Conservation (phyloP, 2,888 invertebrate genomes). For the Aleiodes testaceus region DNA sequence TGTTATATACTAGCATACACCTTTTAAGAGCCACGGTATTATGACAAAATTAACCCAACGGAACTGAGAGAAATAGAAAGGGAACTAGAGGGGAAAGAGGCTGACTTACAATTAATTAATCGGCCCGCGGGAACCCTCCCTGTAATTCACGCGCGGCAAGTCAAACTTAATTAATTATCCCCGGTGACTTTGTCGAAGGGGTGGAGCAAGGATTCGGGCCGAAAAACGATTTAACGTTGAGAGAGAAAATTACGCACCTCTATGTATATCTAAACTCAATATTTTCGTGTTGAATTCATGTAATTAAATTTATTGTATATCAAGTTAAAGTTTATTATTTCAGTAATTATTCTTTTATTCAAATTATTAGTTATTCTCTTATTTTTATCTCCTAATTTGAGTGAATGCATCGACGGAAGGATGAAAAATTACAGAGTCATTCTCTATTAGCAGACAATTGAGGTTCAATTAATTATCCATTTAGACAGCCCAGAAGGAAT, state of each 20-base stretch:
- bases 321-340: too few relatives aligned
- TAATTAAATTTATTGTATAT: not conserved
- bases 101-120: conserved; percentile 71
- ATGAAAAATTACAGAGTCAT: conserved; percentile 28
- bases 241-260: conserved; percentile 4
- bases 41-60: conserved; percentile 48
- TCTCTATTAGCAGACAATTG: conserved; percentile 15
- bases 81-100: conserved; percentile 41
- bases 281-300: not conserved
- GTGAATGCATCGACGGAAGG: not conserved
- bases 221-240: conserved; percentile 30
- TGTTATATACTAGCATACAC: conserved; percentile 28
- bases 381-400: not conserved
- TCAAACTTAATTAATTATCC: conserved; percentile 71
- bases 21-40: conserved; percentile 7
- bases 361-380: not conserved
- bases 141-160: conserved; percentile 69
- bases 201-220: conserved; percentile 21
- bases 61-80: conserved; percentile 49
- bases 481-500: conserved; percentile 9
- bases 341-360: not conserved
- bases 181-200: conserved; percentile 40
- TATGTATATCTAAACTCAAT: not conserved
- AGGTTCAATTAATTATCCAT: conserved; percentile 22
- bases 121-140: conserved; percentile 50